A percentile compares a stretch with the other conserved stretches of the same genome.
Evolutionary conservation across 2,113 vertebrate species (phyloP).

Genomic region (Piliocolobus tephrosceles): DNA sequence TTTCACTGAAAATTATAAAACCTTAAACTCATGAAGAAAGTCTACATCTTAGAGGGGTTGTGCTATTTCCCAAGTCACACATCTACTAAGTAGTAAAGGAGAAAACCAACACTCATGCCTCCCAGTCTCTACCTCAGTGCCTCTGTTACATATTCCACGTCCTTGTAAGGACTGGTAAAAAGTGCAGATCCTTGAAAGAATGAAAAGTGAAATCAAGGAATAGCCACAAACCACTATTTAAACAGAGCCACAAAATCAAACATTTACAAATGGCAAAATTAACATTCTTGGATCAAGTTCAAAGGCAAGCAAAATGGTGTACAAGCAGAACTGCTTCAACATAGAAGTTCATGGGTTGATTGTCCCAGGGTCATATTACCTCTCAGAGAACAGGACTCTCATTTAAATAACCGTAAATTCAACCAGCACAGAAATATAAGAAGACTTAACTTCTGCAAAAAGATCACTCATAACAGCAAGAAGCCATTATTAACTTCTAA

Average conservation of each 20-base stretch:
- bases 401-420: not conserved
- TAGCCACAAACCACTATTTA: slow-evolving; percentile 68
- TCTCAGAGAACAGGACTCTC: not conserved
- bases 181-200: slow-evolving; percentile 50
- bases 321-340: not conserved
- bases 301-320: not conserved
- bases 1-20: not conserved
- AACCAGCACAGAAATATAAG: not conserved
- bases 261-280: slow-evolving; percentile 51
- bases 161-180: not conserved
- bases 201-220: slow-evolving; percentile 67
- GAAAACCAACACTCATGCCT: not conserved
- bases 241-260: slow-evolving; percentile 50
- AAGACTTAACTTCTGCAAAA: not conserved
- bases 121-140: not conserved
- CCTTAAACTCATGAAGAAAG: not conserved
- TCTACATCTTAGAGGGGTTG: not conserved
- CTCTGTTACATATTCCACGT: not conserved
- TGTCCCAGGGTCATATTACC: not conserved
- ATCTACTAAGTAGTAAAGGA: not conserved
- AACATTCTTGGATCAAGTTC: slow-evolving; percentile 55
- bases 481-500: slow-evolving; percentile 15
- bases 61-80: not conserved
- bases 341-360: not conserved
- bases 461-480: not conserved